Percentiles rank a stretch among this genome's conserved stretches.
These are phyloP conservation scores for Lasioglossum villosulum DNA, from an alignment of 2,888 invertebrate species.

Conservation along the genomic window DNA sequence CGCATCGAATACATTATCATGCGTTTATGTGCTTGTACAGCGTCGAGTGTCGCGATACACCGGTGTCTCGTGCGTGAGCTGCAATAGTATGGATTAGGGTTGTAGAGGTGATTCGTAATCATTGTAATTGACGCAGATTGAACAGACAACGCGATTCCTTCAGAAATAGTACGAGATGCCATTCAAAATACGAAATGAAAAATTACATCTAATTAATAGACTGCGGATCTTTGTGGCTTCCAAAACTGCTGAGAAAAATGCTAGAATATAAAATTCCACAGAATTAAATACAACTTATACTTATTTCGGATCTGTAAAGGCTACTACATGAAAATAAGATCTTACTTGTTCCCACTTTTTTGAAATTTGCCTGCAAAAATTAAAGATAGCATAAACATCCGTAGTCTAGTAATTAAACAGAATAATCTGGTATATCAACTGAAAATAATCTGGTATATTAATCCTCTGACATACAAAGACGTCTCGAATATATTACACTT, in stretches of 20 bases:
- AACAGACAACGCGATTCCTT: background rate
- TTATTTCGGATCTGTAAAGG: too few species aligned
- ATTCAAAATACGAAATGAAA: too few species aligned
- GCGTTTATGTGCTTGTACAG: slow-evolving; percentile 60
- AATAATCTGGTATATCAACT: too few species aligned
- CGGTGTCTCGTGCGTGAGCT: slow-evolving; percentile 19
- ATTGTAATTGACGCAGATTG: background rate
- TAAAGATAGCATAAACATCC: too few species aligned
- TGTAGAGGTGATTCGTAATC: slow-evolving; percentile 3
- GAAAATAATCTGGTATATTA: background rate
- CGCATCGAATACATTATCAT: slow-evolving; percentile 51
- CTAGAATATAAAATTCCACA: too few species aligned
- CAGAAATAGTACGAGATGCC: background rate
- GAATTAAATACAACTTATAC: too few species aligned
- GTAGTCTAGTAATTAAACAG: too few species aligned
- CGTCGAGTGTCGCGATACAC: slow-evolving; percentile 53
- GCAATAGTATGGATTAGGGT: slow-evolving; percentile 25
- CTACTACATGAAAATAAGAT: too few species aligned
- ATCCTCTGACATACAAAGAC: background rate
- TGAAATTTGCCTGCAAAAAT: too few species aligned
- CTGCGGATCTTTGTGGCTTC: too few species aligned
- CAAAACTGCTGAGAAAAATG: too few species aligned
- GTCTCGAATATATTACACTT: background rate
- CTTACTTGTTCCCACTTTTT: too few species aligned
- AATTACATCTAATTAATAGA: background rate